These are phyloP conservation scores for Clarias macrocephalus DNA, from an alignment of 2,113 vertebrate species.

Conservation along the genomic window DNA sequence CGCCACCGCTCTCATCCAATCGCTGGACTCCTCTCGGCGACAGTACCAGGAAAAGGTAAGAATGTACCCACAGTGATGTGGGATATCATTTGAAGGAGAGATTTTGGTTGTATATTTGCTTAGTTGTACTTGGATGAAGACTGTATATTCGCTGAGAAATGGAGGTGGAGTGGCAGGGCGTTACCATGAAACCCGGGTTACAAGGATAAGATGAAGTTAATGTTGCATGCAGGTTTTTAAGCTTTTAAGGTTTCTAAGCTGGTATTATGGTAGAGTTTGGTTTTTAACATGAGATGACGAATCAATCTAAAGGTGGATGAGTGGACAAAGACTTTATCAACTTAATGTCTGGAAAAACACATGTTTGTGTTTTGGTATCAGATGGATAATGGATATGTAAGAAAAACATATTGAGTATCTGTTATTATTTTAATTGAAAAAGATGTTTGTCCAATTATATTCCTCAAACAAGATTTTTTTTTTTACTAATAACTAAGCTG, in stretches of 20 bases:
- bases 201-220: not conserved
- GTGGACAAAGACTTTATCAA: not conserved
- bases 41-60: conserved; percentile 94
- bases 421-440: not conserved
- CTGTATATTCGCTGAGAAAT: not conserved
- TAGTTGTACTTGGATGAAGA: not conserved
- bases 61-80: not conserved
- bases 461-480: not conserved
- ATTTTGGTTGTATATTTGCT: not conserved
- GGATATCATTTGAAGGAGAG: not conserved
- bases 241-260: not conserved
- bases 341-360: not conserved
- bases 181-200: not conserved
- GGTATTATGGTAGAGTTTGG: not conserved
- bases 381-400: not conserved
- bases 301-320: not conserved
- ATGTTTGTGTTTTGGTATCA: not conserved
- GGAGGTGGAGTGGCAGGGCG: not conserved
- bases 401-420: not conserved
- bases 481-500: not conserved
- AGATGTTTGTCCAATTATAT: not conserved
- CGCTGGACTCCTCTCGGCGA: conserved; percentile 88
- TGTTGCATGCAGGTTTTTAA: not conserved
- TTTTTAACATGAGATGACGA: not conserved
- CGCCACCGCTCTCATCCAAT: conserved; percentile 90